phyloP scores from a whole-genome alignment of 2,888 invertebrate species.

The Cyclophora albipunctata region DNA sequence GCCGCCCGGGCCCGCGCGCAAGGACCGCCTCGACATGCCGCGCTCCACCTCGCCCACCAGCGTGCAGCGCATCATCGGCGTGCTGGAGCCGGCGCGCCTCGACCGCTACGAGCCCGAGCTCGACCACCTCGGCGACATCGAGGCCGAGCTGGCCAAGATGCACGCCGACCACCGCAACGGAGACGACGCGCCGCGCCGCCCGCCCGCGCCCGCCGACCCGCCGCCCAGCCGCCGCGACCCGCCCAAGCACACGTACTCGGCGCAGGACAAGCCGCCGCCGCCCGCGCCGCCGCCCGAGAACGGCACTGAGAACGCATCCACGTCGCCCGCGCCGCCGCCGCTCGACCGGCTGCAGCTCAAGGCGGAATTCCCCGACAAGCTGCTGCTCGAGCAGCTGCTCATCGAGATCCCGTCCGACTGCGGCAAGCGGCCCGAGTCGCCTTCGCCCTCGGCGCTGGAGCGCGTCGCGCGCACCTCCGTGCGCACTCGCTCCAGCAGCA shows the following conservation, averaged over 20 bases:
- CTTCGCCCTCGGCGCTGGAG: conserved; percentile 64
- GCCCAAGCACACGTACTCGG: conserved; percentile 14
- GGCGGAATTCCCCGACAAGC: conserved; percentile 73
- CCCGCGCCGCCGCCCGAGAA: conserved; percentile 78
- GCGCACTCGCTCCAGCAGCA: conserved; percentile 80
- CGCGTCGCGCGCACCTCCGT: conserved; percentile 70
- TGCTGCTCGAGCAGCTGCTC: conserved; percentile 83
- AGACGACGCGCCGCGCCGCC: conserved; percentile 40
- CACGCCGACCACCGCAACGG: conserved; percentile 63
- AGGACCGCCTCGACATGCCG: conserved; percentile 62
- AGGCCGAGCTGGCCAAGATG: conserved; percentile 83
- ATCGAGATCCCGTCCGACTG: conserved; percentile 86
- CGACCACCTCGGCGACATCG: conserved; percentile 78
- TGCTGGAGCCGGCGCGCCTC: conserved; percentile 47
- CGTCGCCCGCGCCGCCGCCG: conserved; percentile 18
- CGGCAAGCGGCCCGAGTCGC: conserved; percentile 62
- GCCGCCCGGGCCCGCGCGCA: conserved; percentile 71
- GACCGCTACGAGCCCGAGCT: conserved; percentile 57
- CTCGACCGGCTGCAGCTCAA: conserved; percentile 54
- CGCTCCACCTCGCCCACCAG: conserved; percentile 59
- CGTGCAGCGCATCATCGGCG: conserved; percentile 66
- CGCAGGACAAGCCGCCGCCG: conserved; percentile 76
- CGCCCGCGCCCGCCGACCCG: conserved; percentile 21
- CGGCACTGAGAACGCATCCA: conserved; percentile 11
- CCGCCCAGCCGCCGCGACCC: conserved; percentile 9